Evolutionary conservation across 2,888 invertebrate species (phyloP).

Genomic region (Amphipoea lucens): DNA sequence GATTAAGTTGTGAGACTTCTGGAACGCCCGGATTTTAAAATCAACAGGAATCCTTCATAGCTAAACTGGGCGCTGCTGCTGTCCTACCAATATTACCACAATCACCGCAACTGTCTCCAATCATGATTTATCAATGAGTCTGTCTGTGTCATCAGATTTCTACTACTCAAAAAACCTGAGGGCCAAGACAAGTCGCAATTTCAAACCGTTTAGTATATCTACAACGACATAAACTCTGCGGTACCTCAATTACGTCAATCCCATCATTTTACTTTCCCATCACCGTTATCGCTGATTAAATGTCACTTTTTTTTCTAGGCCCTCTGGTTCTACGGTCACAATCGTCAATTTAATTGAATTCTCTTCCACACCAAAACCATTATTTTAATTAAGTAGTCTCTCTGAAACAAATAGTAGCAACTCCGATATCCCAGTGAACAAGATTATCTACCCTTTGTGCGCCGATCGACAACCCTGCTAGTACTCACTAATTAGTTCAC

Average conservation of each 20-base stretch:
- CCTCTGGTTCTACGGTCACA: not conserved
- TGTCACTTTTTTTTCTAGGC: not conserved
- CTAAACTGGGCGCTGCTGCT: not conserved
- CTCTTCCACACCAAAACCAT: not conserved
- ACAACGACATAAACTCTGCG: not conserved
- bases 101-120: not conserved
- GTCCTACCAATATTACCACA: not conserved
- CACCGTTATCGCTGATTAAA: not conserved
- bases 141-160: too few relatives aligned
- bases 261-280: not conserved
- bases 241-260: not conserved
- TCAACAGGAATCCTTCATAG: not conserved
- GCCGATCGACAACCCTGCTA: slow-evolving; percentile 25
- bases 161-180: not conserved
- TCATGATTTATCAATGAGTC: not conserved
- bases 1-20: not conserved
- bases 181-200: not conserved
- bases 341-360: not conserved
- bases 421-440: slow-evolving; percentile 31
- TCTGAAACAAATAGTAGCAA: slow-evolving; percentile 37
- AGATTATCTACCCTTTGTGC: slow-evolving; percentile 49
- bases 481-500: slow-evolving; percentile 53
- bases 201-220: not conserved
- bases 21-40: not conserved
- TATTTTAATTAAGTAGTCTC: not conserved